phyloP scores from a whole-genome alignment of 2,888 invertebrate species.

The Scaptodrosophila latifasciaeformis region DNA sequence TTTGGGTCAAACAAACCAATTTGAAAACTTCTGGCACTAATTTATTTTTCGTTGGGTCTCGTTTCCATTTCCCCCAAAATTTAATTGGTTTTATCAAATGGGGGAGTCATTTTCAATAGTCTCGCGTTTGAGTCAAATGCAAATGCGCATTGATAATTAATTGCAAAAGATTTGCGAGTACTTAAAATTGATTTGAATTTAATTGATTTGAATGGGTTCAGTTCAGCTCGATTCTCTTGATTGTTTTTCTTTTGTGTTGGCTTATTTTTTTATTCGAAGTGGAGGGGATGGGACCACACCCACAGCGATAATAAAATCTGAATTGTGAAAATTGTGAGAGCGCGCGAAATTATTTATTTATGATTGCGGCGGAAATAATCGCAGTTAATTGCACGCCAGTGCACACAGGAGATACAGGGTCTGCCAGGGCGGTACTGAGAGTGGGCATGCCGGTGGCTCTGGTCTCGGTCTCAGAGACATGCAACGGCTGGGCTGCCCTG shows the following conservation, averaged over 20 bases:
- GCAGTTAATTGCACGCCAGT: constrained; percentile 70
- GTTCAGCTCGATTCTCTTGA: too few species aligned
- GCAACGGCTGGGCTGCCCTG: constrained; percentile 11
- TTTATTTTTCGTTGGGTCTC: too few species aligned
- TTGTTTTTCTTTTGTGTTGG: neutral
- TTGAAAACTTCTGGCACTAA: too few species aligned
- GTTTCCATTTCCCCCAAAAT: too few species aligned
- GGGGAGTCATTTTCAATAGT: too few species aligned
- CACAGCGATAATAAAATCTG: constrained; percentile 65
- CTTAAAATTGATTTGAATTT: constrained; percentile 72
- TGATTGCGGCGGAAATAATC: constrained; percentile 69
- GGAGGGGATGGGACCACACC: too few species aligned
- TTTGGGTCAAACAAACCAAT: too few species aligned
- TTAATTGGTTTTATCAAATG: too few species aligned
- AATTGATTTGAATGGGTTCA: constrained; percentile 64
- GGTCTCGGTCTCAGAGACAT: constrained; percentile 5
- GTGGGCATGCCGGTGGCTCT: neutral
- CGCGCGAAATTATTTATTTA: constrained; percentile 72
- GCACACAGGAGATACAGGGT: constrained; percentile 21
- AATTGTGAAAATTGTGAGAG: constrained; percentile 64
- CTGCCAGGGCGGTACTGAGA: too few species aligned
- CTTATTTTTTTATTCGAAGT: too few species aligned
- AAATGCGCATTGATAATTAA: constrained; percentile 61
- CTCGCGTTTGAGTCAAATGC: constrained; percentile 37
- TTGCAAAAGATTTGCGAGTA: constrained; percentile 68